Conservation (phyloP, 2,888 invertebrate species). For the Fragum sueziense region DNA sequence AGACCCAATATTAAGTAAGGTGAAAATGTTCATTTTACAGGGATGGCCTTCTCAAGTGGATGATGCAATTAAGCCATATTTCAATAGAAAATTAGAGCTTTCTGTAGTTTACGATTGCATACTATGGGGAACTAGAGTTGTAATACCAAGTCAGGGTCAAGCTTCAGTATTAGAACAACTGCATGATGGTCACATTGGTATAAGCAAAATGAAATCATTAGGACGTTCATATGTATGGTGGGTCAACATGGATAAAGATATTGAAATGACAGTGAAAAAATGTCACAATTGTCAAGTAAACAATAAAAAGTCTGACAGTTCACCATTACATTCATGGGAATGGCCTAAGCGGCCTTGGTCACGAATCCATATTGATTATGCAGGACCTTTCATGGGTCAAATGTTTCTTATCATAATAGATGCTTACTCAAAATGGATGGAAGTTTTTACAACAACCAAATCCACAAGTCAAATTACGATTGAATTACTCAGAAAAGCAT, state of each 20-base stretch:
- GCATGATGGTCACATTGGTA: constrained; percentile 58
- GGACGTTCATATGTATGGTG: constrained; percentile 63
- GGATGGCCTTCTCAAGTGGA: neutral
- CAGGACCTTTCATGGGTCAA: constrained; percentile 50
- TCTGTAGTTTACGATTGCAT: neutral
- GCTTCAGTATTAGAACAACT: neutral
- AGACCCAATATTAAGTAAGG: neutral
- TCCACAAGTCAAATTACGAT: constrained; percentile 43
- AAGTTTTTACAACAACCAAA: constrained; percentile 26
- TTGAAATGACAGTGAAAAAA: constrained; percentile 33
- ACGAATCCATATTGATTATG: constrained; percentile 64
- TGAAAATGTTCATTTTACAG: neutral
- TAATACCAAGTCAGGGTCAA: neutral
- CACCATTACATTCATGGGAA: constrained; percentile 59
- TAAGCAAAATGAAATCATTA: constrained; percentile 60
- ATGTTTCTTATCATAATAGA: constrained; percentile 59
- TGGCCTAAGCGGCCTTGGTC: constrained; percentile 60
- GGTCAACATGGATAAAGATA: constrained; percentile 57
- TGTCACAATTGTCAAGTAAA: constrained; percentile 54
- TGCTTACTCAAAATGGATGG: constrained; percentile 58
- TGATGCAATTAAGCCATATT: too few species aligned
- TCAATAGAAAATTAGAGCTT: neutral
- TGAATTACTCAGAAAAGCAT: constrained; percentile 46
- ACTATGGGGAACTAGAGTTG: constrained; percentile 6
- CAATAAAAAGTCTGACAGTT: constrained; percentile 49